Conservation (phyloP, 2,888 invertebrate genomes). For the Phalera bucephala region DNA sequence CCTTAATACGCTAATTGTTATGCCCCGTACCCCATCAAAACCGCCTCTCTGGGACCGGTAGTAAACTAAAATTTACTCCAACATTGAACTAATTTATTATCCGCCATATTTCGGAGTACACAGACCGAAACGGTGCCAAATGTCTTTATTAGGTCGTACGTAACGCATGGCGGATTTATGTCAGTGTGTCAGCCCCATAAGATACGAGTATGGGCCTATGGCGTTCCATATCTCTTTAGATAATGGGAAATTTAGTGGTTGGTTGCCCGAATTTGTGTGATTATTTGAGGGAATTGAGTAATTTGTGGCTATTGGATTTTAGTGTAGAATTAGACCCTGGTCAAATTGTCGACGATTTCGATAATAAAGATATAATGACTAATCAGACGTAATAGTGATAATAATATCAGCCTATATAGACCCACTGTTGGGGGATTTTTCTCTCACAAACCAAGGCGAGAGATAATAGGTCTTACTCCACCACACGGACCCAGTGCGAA, state of each 20-base stretch:
- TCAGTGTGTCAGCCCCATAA: slow-evolving; percentile 1
- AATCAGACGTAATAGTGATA: too few relatives aligned
- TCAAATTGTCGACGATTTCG: too few relatives aligned
- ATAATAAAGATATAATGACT: too few relatives aligned
- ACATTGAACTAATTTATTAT: slow-evolving; percentile 47
- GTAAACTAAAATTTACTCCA: slow-evolving; percentile 41
- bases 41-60: slow-evolving; percentile 5
- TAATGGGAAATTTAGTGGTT: slow-evolving; percentile 2
- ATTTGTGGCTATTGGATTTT: too few relatives aligned
- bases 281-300: background rate
- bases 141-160: slow-evolving; percentile 31
- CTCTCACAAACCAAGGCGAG: too few relatives aligned
- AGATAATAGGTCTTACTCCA: too few relatives aligned
- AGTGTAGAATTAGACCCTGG: too few relatives aligned
- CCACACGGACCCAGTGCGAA: too few relatives aligned
- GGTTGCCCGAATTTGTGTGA: background rate
- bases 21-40: slow-evolving; percentile 9
- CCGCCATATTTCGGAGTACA: slow-evolving; percentile 35
- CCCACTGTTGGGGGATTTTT: too few relatives aligned
- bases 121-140: slow-evolving; percentile 36
- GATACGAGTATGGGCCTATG: background rate
- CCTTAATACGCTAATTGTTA: background rate
- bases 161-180: slow-evolving; percentile 5
- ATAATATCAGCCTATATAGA: too few relatives aligned
- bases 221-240: background rate